Percentiles rank a stretch among this genome's conserved stretches.
These are phyloP conservation scores for Myrmecophaga tridactyla DNA, from an alignment of 2,113 vertebrate genomes.

Conservation along the genomic window DNA sequence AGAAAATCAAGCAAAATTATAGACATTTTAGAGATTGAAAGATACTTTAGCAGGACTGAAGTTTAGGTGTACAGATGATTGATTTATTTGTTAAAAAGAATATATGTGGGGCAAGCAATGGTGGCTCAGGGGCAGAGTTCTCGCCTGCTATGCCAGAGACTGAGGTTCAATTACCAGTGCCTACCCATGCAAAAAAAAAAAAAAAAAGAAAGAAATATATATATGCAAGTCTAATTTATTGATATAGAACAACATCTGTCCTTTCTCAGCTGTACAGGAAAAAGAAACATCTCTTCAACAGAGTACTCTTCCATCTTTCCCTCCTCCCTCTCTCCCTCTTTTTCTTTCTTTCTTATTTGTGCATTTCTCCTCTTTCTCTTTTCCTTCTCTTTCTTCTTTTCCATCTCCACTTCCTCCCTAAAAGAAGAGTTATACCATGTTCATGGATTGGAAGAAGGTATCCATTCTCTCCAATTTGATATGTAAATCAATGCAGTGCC, in stretches of 20 bases:
- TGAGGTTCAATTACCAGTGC: too few relatives aligned
- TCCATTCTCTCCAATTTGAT: not conserved
- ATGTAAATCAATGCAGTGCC: not conserved
- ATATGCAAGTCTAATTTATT: not conserved
- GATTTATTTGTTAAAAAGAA: not conserved
- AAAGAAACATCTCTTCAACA: not conserved
- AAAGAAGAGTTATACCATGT: not conserved
- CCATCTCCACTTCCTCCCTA: too few relatives aligned
- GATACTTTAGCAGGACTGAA: not conserved
- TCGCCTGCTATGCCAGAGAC: too few relatives aligned
- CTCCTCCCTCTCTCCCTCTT: too few relatives aligned
- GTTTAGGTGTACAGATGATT: not conserved
- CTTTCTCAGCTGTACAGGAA: not conserved
- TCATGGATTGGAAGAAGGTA: not conserved
- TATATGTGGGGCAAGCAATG: too few relatives aligned
- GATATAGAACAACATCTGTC: not conserved
- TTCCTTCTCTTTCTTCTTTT: accelerated
- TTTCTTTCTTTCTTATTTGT: too few relatives aligned
- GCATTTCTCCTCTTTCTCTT: too few relatives aligned
- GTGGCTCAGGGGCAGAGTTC: too few relatives aligned
- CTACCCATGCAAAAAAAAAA: too few relatives aligned
- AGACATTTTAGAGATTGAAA: not conserved
- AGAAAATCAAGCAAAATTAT: not conserved
- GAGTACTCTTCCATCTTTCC: too few relatives aligned
- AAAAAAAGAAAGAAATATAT: too few relatives aligned